A percentile compares a stretch with the other conserved stretches of the same genome.
phyloP scores from a whole-genome alignment of 1,140 invertebrate species.

The Platorchestia sp. region DNA sequence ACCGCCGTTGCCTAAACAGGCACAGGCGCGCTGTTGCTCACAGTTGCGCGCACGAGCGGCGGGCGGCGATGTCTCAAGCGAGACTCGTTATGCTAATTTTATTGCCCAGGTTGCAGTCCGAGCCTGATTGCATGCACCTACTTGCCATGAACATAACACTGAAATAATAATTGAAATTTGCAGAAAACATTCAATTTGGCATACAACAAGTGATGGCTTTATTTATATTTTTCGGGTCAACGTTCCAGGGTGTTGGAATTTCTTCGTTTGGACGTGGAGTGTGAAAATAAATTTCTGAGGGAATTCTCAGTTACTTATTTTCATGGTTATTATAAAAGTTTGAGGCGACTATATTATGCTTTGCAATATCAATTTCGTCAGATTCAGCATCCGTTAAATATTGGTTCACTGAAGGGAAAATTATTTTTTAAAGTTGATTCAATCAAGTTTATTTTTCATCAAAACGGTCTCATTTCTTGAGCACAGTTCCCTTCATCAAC shows the following conservation, averaged over 20 bases:
- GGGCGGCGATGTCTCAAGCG: background rate
- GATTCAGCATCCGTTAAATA: too few species aligned
- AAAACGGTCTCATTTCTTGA: background rate
- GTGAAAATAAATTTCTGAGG: background rate
- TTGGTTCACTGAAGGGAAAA: background rate
- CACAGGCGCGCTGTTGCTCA: background rate
- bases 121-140: constrained; percentile 1
- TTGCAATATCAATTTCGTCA: background rate
- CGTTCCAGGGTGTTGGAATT: background rate
- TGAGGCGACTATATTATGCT: background rate
- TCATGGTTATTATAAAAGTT: background rate
- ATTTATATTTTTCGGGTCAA: background rate
- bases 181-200: background rate
- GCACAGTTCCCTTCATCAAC: background rate
- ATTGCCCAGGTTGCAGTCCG: constrained; percentile 13
- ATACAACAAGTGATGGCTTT: background rate
- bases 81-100: constrained; percentile 1
- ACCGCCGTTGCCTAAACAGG: background rate
- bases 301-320: background rate
- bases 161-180: background rate
- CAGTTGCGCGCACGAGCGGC: background rate
- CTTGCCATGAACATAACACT: background rate
- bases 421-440: background rate
- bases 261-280: background rate
- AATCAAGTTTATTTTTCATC: background rate